Conservation (phyloP, 1,140 invertebrate species). For the Lordiphosa clarofinis region DNA sequence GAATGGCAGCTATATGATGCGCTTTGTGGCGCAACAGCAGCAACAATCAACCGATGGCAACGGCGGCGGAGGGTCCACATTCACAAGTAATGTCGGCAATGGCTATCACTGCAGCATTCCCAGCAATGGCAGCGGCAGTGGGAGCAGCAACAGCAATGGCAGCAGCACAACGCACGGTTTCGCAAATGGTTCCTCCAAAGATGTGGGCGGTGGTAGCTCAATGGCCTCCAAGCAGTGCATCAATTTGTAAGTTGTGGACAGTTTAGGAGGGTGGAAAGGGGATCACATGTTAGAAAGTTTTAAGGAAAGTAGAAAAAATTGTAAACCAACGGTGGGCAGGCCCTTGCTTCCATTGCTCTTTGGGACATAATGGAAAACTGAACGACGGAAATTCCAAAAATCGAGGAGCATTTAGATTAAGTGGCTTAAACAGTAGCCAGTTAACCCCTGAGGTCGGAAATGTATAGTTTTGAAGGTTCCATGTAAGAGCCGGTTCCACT, state of each 20-base stretch:
- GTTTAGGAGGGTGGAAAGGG: too few species aligned
- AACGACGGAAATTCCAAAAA: too few species aligned
- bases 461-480: too few species aligned
- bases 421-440: too few species aligned
- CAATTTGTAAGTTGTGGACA: constrained; percentile 43
- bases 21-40: constrained; percentile 77
- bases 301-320: too few species aligned
- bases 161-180: constrained; percentile 81
- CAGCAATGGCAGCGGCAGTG: constrained; percentile 80
- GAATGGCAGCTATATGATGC: constrained; percentile 81
- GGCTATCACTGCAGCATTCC: constrained; percentile 80
- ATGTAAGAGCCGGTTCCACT: too few species aligned
- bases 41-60: constrained; percentile 21
- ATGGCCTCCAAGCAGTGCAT: constrained; percentile 52
- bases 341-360: too few species aligned
- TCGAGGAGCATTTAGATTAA: too few species aligned
- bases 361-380: too few species aligned
- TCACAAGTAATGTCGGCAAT: constrained; percentile 77
- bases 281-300: too few species aligned
- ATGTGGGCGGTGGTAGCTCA: constrained; percentile 31
- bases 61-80: constrained; percentile 53
- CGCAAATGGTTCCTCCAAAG: constrained; percentile 73
- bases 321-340: too few species aligned
- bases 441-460: too few species aligned
- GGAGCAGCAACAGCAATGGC: constrained; percentile 81